Evolutionary conservation across 2,113 vertebrate genomes (phyloP), one percentile per base, ranked within the genome.

Genomic region (Macrotus californicus): DNA sequence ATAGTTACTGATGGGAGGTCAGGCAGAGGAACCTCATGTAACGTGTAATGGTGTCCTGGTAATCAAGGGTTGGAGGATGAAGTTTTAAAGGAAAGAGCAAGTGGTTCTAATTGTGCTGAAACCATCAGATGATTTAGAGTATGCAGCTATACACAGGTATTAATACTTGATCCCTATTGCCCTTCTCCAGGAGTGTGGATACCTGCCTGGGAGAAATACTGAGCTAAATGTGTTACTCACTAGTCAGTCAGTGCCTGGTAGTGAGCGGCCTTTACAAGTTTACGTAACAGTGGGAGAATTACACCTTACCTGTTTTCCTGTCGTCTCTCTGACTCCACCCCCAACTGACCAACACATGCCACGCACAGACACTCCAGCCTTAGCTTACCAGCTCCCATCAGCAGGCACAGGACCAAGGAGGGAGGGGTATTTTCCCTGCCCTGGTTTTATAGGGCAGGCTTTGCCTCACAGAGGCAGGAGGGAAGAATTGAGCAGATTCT

Each of bases 21-120:
- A 93, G 87, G 95, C 46, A 97, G 95, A 96, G 97, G 91, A 93
- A 87, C 92, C 97, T 90, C 16, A 96, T 43, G 50, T 95, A 72
- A 16, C 41, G 80, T 95, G 19, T n/a, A 92, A 76, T 48, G 59
- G 70, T 93, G 83, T 96, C 93, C 83, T 92, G 83, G 75, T 94
- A 82, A 48, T 92, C 46, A 70, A 95, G 97, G 80, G 52, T 85
- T 72, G 72, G 89, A 94, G 91, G 70, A 86, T 83, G 70, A 96
- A 69, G 73, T 93, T 94, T 79, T 66, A 59, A 70, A 96, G 89
- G 95, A 50, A 16, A 39, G 75, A 50, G 19, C 34, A 97, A 91
- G 29, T 96, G 96, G 59, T 86, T 96, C 54, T 92, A 93, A 87
- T 76, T 96, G 93, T 97, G 82, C 50, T 1, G n/a, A 97, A 95